phyloP scores from a whole-genome alignment of 2,888 invertebrate genomes.

The Andrena marginata region DNA sequence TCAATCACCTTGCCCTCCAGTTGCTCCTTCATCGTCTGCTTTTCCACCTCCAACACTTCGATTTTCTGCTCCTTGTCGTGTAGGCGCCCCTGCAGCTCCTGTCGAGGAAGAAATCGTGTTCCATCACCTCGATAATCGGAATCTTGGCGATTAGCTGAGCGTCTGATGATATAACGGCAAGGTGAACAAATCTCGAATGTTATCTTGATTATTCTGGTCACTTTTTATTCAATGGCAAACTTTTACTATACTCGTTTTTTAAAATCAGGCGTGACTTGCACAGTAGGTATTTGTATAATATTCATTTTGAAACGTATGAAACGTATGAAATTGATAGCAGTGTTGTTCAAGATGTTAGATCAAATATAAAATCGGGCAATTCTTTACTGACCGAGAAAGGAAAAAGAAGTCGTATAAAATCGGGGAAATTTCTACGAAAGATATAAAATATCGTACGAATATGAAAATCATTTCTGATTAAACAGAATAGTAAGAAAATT shows the following conservation, averaged over 20 bases:
- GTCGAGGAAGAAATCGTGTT: not conserved
- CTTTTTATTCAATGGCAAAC: not conserved
- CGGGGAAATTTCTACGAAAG: not conserved
- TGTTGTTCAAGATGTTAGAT: too few species aligned
- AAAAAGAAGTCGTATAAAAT: not conserved
- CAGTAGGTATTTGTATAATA: too few species aligned
- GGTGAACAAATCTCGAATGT: too few species aligned
- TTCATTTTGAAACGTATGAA: too few species aligned
- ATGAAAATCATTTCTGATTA: not conserved
- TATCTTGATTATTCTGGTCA: not conserved
- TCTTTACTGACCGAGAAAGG: not conserved
- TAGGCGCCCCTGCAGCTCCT: constrained; percentile 81
- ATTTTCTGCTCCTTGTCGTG: constrained; percentile 83
- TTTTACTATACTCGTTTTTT: not conserved
- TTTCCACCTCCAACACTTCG: constrained; percentile 82
- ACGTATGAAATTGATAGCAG: too few species aligned
- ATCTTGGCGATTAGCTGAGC: too few species aligned
- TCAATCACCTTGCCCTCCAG: constrained; percentile 76
- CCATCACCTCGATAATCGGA: too few species aligned
- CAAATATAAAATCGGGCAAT: too few species aligned
- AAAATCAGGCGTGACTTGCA: not conserved
- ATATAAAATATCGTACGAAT: not conserved
- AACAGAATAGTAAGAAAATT: not conserved
- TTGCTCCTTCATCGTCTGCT: constrained; percentile 78
- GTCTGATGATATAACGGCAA: too few species aligned